Evolutionary conservation across 2,113 vertebrate genomes (phyloP).

Genomic region (Megaleporinus macrocephalus): DNA sequence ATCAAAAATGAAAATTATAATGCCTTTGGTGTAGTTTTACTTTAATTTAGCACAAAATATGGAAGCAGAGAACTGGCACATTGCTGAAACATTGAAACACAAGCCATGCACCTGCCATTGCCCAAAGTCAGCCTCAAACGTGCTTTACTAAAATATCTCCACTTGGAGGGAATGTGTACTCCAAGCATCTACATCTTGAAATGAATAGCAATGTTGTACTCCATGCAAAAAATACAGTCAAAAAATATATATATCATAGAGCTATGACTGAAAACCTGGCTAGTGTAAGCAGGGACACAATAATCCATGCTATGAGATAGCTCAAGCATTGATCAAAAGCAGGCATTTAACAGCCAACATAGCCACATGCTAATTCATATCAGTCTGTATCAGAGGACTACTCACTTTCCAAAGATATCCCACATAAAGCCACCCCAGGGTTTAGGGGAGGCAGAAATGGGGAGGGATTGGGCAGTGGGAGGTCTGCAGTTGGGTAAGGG

Average conservation of each 20-base stretch:
- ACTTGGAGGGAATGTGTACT: neutral
- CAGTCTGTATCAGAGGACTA: constrained; percentile 53
- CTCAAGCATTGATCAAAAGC: neutral
- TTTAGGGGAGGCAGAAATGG: constrained; percentile 48
- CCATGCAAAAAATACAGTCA: neutral
- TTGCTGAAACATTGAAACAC: neutral
- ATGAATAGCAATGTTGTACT: neutral
- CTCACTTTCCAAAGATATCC: constrained; percentile 61
- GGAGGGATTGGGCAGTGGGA: constrained; percentile 62
- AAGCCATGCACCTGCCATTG: neutral
- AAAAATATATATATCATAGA: neutral
- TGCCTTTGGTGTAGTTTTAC: too few relatives aligned
- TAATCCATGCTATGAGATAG: neutral
- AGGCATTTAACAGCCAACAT: neutral
- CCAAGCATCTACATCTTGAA: neutral
- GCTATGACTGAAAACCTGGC: neutral
- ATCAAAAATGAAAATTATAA: too few relatives aligned
- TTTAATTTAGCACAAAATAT: neutral
- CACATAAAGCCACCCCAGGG: constrained; percentile 52
- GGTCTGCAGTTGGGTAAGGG: constrained; percentile 55
- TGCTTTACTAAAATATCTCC: neutral
- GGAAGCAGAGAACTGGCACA: neutral
- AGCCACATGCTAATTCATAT: constrained; percentile 23
- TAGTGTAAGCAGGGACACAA: neutral
- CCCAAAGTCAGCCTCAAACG: neutral